These are phyloP conservation scores for Lynx canadensis DNA, from an alignment of 2,113 vertebrate genomes.

Conservation along the genomic window DNA sequence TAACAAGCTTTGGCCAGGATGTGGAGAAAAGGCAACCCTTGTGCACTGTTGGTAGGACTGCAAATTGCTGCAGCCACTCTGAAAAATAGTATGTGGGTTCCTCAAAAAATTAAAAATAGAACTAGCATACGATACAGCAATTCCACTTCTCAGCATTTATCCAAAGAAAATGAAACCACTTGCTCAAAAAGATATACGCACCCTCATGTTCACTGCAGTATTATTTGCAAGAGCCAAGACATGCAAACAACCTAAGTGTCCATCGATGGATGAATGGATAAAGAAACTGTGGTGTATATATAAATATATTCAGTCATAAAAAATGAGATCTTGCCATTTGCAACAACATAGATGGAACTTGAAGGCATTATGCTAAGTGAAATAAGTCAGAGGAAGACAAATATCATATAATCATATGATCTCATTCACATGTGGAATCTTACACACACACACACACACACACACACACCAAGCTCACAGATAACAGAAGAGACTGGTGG, in stretches of 20 bases:
- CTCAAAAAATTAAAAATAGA: neutral
- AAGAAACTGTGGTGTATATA: neutral
- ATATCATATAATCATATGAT: neutral
- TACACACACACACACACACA: too few relatives aligned
- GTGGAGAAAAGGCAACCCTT: neutral
- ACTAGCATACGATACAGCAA: neutral
- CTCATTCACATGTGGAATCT: neutral
- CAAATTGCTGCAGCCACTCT: neutral
- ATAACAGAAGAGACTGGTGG: neutral
- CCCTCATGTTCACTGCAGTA: neutral
- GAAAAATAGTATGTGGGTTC: neutral
- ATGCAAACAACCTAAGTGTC: neutral
- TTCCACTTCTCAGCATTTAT: neutral
- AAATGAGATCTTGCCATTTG: neutral
- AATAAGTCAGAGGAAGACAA: neutral
- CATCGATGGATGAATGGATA: neutral
- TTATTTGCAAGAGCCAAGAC: neutral
- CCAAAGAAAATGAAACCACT: neutral
- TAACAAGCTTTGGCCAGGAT: neutral
- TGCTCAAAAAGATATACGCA: neutral
- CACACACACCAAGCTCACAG: neutral
- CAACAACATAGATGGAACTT: neutral
- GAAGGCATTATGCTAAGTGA: neutral
- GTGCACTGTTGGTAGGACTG: neutral
- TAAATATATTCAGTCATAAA: neutral